Percentiles rank a stretch among this genome's conserved stretches.
These are phyloP conservation scores for Xiphias gladius DNA, from an alignment of 2,113 vertebrate species.

Conservation along the genomic window DNA sequence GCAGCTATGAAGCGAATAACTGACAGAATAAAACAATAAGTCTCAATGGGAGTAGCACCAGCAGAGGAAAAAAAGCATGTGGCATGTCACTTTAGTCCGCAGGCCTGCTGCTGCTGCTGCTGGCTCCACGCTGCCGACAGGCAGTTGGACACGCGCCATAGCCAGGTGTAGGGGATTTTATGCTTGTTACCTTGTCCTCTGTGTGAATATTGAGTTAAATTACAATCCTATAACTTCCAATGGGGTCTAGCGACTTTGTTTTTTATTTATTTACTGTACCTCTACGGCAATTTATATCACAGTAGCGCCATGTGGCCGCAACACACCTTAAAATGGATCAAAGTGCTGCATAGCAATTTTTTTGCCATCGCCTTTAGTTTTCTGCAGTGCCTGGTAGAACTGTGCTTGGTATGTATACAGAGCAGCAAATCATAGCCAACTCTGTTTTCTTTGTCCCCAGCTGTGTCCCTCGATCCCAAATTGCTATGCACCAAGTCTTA, in stretches of 20 bases:
- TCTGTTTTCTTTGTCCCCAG: conserved; percentile 58
- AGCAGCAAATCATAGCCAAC: conserved; percentile 58
- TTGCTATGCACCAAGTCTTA: conserved; percentile 49
- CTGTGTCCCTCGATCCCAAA: conserved; percentile 67
- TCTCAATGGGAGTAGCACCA: conserved; percentile 65
- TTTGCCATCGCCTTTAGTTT: conserved; percentile 44
- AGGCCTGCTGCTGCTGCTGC: conserved; percentile 36
- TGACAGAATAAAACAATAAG: conserved; percentile 84
- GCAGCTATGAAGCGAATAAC: conserved; percentile 79
- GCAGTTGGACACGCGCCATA: conserved; percentile 61
- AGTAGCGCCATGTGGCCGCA: conserved; percentile 33
- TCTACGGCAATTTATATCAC: conserved; percentile 60
- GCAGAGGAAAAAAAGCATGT: conserved; percentile 31
- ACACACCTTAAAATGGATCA: conserved; percentile 69
- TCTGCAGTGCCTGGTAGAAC: conserved; percentile 63
- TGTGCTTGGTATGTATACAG: conserved; percentile 58
- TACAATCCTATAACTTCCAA: conserved; percentile 62
- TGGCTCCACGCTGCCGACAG: conserved; percentile 27
- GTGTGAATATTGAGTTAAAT: conserved; percentile 68
- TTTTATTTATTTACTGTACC: conserved; percentile 60
- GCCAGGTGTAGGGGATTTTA: conserved; percentile 71
- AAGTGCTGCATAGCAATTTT: conserved; percentile 71
- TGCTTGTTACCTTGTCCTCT: conserved; percentile 72
- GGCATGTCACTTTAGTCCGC: conserved; percentile 52
- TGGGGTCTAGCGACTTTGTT: conserved; percentile 47